A percentile compares a stretch with the other conserved stretches of the same genome.
Evolutionary conservation across 2,888 invertebrate genomes (phyloP).

Genomic region (Chaetogeoica ovagalla): DNA sequence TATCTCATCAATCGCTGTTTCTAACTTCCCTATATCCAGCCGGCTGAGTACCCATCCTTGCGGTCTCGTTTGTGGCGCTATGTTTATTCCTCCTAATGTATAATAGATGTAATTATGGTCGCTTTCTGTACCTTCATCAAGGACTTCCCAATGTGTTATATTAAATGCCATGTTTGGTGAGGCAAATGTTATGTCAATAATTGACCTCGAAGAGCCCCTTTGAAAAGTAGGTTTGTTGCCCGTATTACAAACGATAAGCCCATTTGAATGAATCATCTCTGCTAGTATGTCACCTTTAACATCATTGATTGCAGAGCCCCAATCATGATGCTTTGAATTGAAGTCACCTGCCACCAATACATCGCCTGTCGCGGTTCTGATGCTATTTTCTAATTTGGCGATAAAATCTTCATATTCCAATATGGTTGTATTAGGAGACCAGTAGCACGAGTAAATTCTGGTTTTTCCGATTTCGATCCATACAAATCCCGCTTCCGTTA

Average conservation of each 20-base stretch:
- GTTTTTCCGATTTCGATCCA: neutral
- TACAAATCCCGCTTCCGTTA: neutral
- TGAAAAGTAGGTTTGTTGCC: neutral
- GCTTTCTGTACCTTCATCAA: neutral
- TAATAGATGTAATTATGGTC: constrained; percentile 1
- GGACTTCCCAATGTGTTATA: neutral
- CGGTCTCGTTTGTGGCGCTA: neutral
- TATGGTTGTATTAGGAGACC: neutral
- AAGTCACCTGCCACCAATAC: neutral
- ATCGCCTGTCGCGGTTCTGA: neutral
- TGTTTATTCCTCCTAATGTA: neutral
- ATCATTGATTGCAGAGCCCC: neutral
- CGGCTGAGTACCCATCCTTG: neutral
- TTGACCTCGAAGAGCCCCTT: neutral
- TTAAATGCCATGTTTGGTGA: neutral
- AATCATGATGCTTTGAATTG: neutral
- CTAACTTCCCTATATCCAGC: too few species aligned
- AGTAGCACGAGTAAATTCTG: neutral
- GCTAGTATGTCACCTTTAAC: neutral
- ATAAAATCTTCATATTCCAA: neutral
- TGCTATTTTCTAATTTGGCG: neutral
- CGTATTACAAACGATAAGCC: neutral
- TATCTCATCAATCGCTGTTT: neutral
- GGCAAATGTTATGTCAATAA: neutral
- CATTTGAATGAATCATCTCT: neutral